Conservation (phyloP, 2,888 invertebrate species). For the Ichneumoninae sp. region DNA sequence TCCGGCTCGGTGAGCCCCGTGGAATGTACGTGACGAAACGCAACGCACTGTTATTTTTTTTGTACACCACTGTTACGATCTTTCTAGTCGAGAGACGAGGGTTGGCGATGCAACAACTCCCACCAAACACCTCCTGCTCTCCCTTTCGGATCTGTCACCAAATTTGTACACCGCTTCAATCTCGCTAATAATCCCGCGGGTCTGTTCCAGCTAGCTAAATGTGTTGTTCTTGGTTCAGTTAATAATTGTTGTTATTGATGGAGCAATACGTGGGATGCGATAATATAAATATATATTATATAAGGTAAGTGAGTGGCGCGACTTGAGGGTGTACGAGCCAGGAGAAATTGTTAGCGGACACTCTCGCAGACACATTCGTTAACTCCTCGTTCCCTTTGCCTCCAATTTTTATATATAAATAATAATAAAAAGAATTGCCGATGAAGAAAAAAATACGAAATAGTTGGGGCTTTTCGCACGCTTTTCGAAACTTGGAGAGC, state of each 20-base stretch:
- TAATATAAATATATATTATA: neutral
- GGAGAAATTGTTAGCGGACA: conserved; percentile 16
- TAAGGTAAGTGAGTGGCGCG: conserved; percentile 39
- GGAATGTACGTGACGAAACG: conserved; percentile 48
- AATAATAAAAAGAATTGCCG: neutral
- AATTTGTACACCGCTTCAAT: neutral
- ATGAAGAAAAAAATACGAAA: neutral
- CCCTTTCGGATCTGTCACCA: neutral
- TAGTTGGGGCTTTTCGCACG: no score
- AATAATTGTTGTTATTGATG: conserved; percentile 12
- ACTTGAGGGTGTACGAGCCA: conserved; percentile 27
- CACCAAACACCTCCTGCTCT: neutral
- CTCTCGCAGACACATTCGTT: conserved; percentile 24
- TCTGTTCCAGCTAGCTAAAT: neutral
- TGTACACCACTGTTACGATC: neutral
- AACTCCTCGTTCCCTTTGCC: conserved; percentile 42
- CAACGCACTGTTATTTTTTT: neutral
- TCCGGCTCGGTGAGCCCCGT: conserved; percentile 57
- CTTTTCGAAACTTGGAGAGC: no score
- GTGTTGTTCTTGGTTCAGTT: neutral
- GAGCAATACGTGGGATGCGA: neutral
- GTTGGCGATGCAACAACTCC: neutral
- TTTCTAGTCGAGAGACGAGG: neutral
- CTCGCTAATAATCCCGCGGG: conserved; percentile 16
- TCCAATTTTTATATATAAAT: neutral